Base-by-base conservation (phyloP, 92 coral and sea anemone species). In the Hydrozoanthus gracilis region DNA sequence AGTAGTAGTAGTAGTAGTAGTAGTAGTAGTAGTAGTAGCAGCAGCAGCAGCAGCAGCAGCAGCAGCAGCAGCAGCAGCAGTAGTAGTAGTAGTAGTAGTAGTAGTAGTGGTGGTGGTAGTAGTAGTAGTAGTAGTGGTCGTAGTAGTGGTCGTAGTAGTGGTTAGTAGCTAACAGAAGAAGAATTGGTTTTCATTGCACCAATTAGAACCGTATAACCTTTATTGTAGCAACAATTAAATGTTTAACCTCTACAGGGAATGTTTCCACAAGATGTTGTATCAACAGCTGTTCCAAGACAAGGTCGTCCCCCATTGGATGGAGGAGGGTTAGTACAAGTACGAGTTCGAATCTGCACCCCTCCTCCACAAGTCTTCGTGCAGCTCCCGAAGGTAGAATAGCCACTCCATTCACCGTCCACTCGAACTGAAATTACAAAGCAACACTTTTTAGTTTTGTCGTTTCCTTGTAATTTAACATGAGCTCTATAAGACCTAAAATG, bases 291-390 rank as follows among this genome's bases (percentile, higher is more conserved):
- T 4, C 73, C 73, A 68, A 68, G 39, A 14, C 73, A 68, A 7
- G 73, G 39, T 68, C 47, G 27, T 18, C 73, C 73, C 7, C 73
- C 73, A n/a, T 68, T 68, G 3, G 73, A 68, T 45, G 73, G 73
- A 10, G 73, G 73, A 7, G 73, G 73, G 44, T 68, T 68, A 20
- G 73, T 27, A 12, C 73, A 68, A 35, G 73, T 68, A 6, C 73
- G 39, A 27, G 48, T 8, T 35, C 73, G 46, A 45, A 68, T 14
- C 4, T 68, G 73, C 4, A 68, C n/a, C 73, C 73, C 73, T 35
- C 73, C 73, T 27, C 73, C 73, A 27, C 73, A 68, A 3, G 73
- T 17, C 44, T 15, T 27, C 10, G 73, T 68, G 44, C 73, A 68
- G 7, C 13, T 4, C 44, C 73, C 73, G 44, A 7, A 68, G 14